phyloP scores from a whole-genome alignment of 1,140 invertebrate genomes.

The Ceratina japonica region DNA sequence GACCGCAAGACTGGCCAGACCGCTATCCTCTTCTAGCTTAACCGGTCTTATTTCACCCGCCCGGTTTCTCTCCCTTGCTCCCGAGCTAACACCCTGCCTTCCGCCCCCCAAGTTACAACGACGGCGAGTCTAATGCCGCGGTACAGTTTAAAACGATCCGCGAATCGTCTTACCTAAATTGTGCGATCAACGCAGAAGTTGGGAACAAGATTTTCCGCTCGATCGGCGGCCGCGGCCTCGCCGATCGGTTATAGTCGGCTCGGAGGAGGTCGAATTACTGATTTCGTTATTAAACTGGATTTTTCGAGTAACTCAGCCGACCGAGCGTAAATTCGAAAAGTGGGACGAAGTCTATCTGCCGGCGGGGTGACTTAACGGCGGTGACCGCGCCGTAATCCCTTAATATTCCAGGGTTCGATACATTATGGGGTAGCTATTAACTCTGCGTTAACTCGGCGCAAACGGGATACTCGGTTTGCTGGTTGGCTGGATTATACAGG shows the following conservation, averaged over 20 bases:
- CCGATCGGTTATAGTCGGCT: too few relatives aligned
- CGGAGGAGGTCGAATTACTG: too few relatives aligned
- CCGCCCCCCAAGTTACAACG: neutral
- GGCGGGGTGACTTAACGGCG: slow-evolving; percentile 49
- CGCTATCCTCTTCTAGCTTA: slow-evolving; percentile 51
- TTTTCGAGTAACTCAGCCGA: slow-evolving; percentile 20
- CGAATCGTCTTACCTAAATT: slow-evolving; percentile 29
- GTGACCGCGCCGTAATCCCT: slow-evolving; percentile 61
- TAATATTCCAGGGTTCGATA: slow-evolving; percentile 67
- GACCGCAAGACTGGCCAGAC: slow-evolving; percentile 58
- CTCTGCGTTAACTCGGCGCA: slow-evolving; percentile 68
- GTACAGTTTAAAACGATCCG: slow-evolving; percentile 39
- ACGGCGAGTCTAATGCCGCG: slow-evolving; percentile 15
- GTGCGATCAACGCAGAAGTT: neutral
- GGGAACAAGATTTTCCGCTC: neutral
- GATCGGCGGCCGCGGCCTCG: neutral
- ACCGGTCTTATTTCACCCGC: slow-evolving; percentile 39
- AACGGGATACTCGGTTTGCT: slow-evolving; percentile 64
- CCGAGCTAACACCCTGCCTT: too few relatives aligned
- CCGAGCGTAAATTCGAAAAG: slow-evolving; percentile 50
- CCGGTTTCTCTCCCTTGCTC: neutral
- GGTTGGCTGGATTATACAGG: slow-evolving; percentile 66
- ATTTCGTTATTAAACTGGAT: neutral
- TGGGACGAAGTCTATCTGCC: slow-evolving; percentile 44
- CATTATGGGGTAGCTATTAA: slow-evolving; percentile 67